Evolutionary conservation across 2,797 vertebrate species (phyloP), one percentile per base, ranked within the genome.

Genomic region (Coreius guichenoti): DNA sequence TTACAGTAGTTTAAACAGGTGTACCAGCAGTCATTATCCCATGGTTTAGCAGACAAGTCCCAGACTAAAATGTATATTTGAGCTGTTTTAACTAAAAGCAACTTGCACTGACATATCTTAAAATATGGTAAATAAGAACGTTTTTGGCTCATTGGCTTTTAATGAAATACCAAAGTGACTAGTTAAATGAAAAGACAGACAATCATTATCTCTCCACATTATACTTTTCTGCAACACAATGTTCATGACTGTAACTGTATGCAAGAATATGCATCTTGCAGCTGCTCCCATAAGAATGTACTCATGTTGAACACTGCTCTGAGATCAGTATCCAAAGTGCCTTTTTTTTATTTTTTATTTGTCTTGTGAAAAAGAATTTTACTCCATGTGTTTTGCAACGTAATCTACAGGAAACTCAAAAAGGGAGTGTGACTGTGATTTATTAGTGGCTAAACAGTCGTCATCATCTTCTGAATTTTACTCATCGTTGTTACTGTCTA

Each of bases 301-400:
- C 33, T 73, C 45, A 51, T 77, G 33, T 69, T 81, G 17, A 84
- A 77, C 47, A 56, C 36, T 31, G 74, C 33, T 39, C 17, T 43
- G 14, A 56, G 31, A 81, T 43, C 51, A 47, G 61, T 26, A 58
- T 74, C 26, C 23, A 84, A 81, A 84, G 86, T 84, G 82, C 86
- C 86, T 87, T 80, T 76, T 23, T 4, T 19, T 26, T 36, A 36
- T 23, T 69, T 47, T n/a, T 43, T 33, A 26, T 81, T 31, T 51
- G 47, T 79, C 58, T 58, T 63, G 0, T 56, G 58, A 51, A 58
- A 31, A 45, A 7, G 3, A 78, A 12, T 39, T 81, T 72, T 58
- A 26, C 19, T 51, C 16, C 29, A 23, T 39, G 21, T 67, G 26
- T 78, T 82, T 43, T 75, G 45, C 31, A 33, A 54, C 33, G 49